phyloP scores from a whole-genome alignment of 2,797 vertebrate genomes.

The Sebastes iracundus region DNA sequence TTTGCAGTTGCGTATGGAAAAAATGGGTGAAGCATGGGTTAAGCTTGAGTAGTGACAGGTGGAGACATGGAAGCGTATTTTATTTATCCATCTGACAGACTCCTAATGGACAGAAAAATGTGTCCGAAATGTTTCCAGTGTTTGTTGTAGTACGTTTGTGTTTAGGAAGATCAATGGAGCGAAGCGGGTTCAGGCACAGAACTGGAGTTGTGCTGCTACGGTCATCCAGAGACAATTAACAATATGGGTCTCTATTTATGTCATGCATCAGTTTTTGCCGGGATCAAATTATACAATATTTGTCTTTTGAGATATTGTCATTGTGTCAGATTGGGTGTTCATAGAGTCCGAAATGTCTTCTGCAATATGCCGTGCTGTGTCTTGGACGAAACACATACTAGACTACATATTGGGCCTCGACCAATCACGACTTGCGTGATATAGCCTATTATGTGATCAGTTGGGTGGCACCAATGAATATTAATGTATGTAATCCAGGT shows the following conservation, averaged over 20 bases:
- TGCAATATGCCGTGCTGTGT: too few species aligned
- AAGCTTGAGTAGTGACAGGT: not conserved
- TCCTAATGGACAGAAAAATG: not conserved
- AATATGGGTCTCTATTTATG: not conserved
- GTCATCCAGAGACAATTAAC: not conserved
- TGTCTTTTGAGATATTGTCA: too few species aligned
- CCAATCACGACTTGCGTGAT: too few species aligned
- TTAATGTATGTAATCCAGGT: too few species aligned
- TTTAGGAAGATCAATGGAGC: not conserved
- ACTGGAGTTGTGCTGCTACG: not conserved
- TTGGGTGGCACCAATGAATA: too few species aligned
- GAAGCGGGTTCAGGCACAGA: not conserved
- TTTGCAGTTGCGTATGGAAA: not conserved
- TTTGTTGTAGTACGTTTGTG: not conserved
- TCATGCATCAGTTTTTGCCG: not conserved
- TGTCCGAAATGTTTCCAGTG: not conserved
- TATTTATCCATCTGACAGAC: not conserved
- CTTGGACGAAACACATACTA: too few species aligned
- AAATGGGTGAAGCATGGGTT: not conserved
- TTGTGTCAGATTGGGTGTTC: too few species aligned
- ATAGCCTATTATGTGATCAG: not conserved
- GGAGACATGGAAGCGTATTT: not conserved
- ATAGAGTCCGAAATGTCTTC: too few species aligned
- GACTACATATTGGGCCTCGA: too few species aligned
- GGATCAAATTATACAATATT: not conserved